Base-by-base conservation (phyloP, 2,888 invertebrate species). In the Altica lythri region DNA sequence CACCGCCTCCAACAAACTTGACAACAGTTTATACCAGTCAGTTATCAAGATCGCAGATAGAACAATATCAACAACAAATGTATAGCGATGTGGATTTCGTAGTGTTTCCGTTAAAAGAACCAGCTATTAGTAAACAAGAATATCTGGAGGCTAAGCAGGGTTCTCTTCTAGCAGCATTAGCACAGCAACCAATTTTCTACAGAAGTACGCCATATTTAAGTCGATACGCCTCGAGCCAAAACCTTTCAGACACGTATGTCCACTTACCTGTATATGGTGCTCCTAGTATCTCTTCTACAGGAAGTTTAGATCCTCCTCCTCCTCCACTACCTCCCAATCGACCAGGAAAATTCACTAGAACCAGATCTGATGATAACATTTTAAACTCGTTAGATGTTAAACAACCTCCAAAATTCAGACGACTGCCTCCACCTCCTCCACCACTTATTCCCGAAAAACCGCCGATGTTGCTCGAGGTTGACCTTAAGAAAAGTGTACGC, bases 51-150 rank as follows among this genome's bases (percentile, higher is more conserved):
- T 86, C 86, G 16, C 92, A 92, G 71, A 87, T 92, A 57, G 90
- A 92, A 60, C 88, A 91, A 69, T 94, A 92, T 68, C 90, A 92
- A 67, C 91, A 92, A 69, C 93, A 93, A 71, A 81, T 94, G 51
- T 92, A 91, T 68, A 93, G 93, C 56, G 93, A 94, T 70, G 91
- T 92, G 2, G 93, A 94, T 75, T 94, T 92, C 70, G 93, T 94
- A 4, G 91, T 93, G 73, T 94, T 92, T 70, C 93, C 93, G 0
- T 75, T 92, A 57, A 92, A 92, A 76, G 93, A 94, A 75, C 92
- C 93, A 6, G 87, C 90, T 0, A 83, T 93, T 37, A 92, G 92
- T 60, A 91, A 92, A 71, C 93, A 93, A 74, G 93, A 94, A 72
- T 94, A 94, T 76, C 82, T 92, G 63, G 93, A 94, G 69, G 90